Conservation (phyloP, 1,140 invertebrate genomes). For the Drosophila tristis region DNA sequence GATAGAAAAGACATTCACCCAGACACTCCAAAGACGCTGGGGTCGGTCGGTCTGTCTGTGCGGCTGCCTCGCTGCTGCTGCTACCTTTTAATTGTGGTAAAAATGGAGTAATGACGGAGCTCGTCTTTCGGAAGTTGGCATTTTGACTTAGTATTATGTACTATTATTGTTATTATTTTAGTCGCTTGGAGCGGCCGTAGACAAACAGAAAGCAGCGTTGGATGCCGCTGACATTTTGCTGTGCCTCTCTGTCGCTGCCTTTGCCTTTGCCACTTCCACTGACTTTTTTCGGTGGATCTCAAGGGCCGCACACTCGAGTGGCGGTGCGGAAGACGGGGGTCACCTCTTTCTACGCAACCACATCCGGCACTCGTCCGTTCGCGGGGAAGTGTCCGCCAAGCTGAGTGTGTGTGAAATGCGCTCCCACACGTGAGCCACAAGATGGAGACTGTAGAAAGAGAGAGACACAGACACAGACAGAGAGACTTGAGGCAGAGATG, state of each 20-base stretch:
- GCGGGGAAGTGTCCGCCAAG: conserved; percentile 37
- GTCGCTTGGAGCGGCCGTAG: conserved; percentile 41
- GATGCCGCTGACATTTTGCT: conserved; percentile 38
- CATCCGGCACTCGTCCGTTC: conserved; percentile 60
- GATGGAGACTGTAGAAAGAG: conserved; percentile 1
- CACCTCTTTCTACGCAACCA: conserved; percentile 68
- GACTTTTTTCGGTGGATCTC: conserved; percentile 4
- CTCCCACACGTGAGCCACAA: conserved; percentile 53
- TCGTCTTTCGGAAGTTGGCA: conserved; percentile 69
- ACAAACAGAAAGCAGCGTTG: conserved; percentile 69
- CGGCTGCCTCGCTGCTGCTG: no score
- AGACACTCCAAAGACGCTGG: conserved; percentile 14
- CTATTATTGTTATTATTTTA: conserved; percentile 76
- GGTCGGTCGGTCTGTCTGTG: no score
- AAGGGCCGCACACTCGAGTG: conserved; percentile 9
- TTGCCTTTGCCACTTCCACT: neutral
- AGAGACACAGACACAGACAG: conserved; percentile 5
- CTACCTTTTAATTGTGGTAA: conserved; percentile 67
- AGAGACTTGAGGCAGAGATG: conserved; percentile 6
- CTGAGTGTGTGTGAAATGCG: conserved; percentile 39
- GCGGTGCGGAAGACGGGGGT: conserved; percentile 7
- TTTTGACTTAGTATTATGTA: conserved; percentile 72
- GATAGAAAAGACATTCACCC: conserved; percentile 59
- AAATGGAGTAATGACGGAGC: conserved; percentile 66
- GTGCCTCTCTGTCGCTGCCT: no score